A percentile compares a stretch with the other conserved stretches of the same genome.
Conservation (phyloP, 1,140 invertebrate species). For the Parasteatoda tepidariorum region DNA sequence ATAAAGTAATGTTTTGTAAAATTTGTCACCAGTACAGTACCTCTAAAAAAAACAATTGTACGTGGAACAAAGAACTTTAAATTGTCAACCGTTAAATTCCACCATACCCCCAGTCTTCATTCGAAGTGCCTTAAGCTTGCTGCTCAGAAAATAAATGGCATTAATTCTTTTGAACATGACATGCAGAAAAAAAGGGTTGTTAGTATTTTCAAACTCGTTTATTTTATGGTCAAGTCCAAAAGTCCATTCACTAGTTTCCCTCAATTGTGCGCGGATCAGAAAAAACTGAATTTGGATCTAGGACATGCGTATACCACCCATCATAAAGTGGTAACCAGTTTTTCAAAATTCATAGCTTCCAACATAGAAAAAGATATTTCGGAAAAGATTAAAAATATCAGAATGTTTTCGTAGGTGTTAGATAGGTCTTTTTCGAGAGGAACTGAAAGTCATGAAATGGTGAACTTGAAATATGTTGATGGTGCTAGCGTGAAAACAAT, state of each 20-base stretch:
- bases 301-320: constrained; percentile 15
- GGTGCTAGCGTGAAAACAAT: not conserved
- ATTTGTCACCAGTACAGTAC: constrained; percentile 10
- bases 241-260: constrained; percentile 17
- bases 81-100: not conserved
- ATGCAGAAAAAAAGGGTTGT: not conserved
- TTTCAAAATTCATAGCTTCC: constrained; percentile 13
- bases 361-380: not conserved
- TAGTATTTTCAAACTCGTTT: constrained; percentile 7
- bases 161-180: not conserved
- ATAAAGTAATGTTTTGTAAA: constrained; percentile 25
- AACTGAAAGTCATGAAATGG: constrained; percentile 7
- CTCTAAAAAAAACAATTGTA: not conserved
- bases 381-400: not conserved
- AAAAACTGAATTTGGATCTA: not conserved
- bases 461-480: constrained; percentile 15
- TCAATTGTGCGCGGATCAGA: not conserved
- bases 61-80: constrained; percentile 2
- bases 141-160: not conserved
- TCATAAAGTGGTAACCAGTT: not conserved
- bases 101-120: constrained; percentile 11
- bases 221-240: constrained; percentile 11
- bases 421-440: not conserved
- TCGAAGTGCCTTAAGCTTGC: not conserved
- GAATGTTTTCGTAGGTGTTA: not conserved